Evolutionary conservation across 2,113 vertebrate species (phyloP), one percentile per base, ranked within the genome.

Genomic region (Martes martes): DNA sequence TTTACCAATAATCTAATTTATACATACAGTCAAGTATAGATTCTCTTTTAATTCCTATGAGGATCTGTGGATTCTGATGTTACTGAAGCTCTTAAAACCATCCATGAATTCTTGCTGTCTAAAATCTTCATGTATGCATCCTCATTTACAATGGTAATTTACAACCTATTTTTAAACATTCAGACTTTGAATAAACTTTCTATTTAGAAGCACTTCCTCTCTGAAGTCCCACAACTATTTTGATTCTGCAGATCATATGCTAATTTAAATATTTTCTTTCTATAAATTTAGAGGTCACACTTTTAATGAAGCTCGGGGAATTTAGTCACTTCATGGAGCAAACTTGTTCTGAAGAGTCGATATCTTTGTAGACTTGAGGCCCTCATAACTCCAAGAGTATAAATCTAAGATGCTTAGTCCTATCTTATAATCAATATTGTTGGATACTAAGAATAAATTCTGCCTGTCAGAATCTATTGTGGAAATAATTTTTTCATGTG

Each of bases 91-190:
- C 19, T 90, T 94, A 87, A 78, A 96, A 78, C 2, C 33, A 39
- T 89, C 52, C 24, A 65, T 85, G n/a, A 73, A 89, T 96, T 85
- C 57, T 85, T 94, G 57, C 36, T 76, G 11, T 87, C 67, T 80
- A 76, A 96, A 95, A 19, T 57, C 47, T 93, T 92, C 6, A 61
- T 93, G 8, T n/a, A 16, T 71, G 39, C 31, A 79, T 7, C 79
- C 83, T 80, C 82, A 89, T 97, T 95, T 95, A 89, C 85, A 94
- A 80, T 93, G 93, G 59, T 93, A 96, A 95, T 97, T 91, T 93
- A 91, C 59, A 94, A 76, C 67, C 3, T 69, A 95, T 88, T 95
- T 94, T 82, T 96, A 89, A 97, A 97, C 91, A 71, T 31, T 90
- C 39, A 55, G 63, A 80, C 78, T 93, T 94, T 52, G 85, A 97